Conservation (phyloP, 2,797 vertebrate genomes). For the Chloroceryle inda region DNA sequence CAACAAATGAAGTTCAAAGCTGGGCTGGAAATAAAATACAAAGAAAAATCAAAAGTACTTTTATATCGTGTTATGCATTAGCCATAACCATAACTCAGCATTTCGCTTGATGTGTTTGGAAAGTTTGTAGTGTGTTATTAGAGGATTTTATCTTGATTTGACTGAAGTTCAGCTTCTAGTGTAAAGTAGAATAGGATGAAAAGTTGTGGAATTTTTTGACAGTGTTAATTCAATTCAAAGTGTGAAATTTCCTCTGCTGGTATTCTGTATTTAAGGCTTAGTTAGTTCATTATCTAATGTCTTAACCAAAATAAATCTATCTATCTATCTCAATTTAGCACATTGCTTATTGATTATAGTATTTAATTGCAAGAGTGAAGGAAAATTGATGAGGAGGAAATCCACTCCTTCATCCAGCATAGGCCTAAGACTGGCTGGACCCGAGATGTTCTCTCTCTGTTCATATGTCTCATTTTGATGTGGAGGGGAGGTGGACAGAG, state of each 20-base stretch:
- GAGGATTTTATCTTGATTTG: neutral
- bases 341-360: neutral
- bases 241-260: neutral
- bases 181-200: neutral
- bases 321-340: neutral
- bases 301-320: neutral
- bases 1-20: neutral
- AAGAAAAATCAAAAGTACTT: neutral
- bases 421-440: neutral
- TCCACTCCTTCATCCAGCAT: neutral
- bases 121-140: neutral
- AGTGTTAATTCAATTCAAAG: neutral
- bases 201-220: neutral
- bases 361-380: neutral
- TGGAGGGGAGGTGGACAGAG: neutral
- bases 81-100: neutral
- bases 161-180: neutral
- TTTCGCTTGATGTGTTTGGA: neutral
- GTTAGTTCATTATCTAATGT: neutral
- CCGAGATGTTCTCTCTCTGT: neutral
- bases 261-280: neutral
- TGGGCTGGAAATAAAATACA: neutral
- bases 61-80: neutral
- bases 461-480: accelerated
- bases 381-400: neutral